A percentile compares a stretch with the other conserved stretches of the same genome.
Conservation (phyloP, 2,888 invertebrate genomes). For the Pseudococcus viburni region DNA sequence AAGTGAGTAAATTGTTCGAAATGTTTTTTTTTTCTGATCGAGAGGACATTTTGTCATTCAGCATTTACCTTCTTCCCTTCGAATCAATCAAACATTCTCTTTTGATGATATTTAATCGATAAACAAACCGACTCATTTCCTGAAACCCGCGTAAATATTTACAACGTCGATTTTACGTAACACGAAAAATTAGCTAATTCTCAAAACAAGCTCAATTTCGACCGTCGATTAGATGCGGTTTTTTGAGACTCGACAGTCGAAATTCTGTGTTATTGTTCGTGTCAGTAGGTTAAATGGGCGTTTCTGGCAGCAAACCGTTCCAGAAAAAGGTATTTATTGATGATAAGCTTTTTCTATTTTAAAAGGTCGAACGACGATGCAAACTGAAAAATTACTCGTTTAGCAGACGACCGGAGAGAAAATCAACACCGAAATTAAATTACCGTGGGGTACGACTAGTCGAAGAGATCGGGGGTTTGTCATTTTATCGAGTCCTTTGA, state of each 20-base stretch:
- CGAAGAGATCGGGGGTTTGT: background rate
- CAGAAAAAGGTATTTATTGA: constrained; percentile 48
- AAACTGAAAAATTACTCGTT: background rate
- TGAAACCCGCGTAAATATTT: background rate
- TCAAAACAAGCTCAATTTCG: background rate
- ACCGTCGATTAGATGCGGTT: background rate
- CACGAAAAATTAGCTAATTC: background rate
- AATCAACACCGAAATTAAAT: background rate
- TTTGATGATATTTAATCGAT: background rate
- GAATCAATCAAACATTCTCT: background rate
- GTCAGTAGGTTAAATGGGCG: constrained; percentile 1
- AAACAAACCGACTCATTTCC: constrained; percentile 14
- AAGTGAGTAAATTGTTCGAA: constrained; percentile 69
- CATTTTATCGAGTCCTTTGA: background rate
- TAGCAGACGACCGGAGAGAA: background rate
- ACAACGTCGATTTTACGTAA: background rate
- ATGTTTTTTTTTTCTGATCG: background rate
- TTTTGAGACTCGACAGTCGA: background rate
- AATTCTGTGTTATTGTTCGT: background rate
- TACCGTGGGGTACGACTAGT: background rate
- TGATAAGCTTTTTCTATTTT: constrained; percentile 17
- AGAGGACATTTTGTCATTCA: constrained; percentile 21
- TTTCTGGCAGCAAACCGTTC: constrained; percentile 18
- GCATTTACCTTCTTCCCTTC: background rate
- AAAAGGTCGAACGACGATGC: background rate